Conservation (phyloP, 2,113 vertebrate genomes). For the Rhinopithecus roxellana region DNA sequence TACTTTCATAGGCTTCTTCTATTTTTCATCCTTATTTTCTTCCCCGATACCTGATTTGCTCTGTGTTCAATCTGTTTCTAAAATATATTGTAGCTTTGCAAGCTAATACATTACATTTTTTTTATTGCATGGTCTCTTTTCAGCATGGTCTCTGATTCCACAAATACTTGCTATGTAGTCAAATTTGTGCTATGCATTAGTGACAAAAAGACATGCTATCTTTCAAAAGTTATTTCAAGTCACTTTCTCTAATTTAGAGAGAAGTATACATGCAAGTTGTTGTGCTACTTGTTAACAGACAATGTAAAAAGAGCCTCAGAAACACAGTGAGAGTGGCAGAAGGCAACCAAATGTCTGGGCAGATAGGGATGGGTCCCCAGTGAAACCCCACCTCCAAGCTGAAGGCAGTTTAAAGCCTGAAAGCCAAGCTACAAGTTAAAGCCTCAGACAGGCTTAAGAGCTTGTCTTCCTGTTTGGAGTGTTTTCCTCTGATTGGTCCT, state of each 20-base stretch:
- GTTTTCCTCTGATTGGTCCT: no score
- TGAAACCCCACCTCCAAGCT: no score
- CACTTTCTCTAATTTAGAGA: background rate
- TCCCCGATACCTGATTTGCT: background rate
- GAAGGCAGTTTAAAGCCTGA: no score
- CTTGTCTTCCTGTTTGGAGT: no score
- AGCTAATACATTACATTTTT: background rate
- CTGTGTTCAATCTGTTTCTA: constrained; percentile 2
- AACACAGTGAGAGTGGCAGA: background rate
- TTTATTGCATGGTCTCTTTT: background rate
- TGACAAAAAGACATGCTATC: background rate
- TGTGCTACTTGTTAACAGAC: background rate
- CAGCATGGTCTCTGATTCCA: background rate
- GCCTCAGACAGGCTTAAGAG: no score
- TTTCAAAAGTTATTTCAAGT: background rate
- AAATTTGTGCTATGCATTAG: background rate
- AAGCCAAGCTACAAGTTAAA: no score
- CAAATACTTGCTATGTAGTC: background rate
- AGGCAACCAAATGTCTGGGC: no score
- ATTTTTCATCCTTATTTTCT: background rate
- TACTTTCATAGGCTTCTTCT: background rate
- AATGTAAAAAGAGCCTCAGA: background rate
- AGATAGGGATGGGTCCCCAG: no score
- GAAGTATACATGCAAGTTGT: background rate
- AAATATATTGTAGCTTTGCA: background rate